Evolutionary conservation across 2,888 invertebrate species (phyloP), one percentile per base, ranked within the genome.

Genomic region (Hirtodrosophila duncani): DNA sequence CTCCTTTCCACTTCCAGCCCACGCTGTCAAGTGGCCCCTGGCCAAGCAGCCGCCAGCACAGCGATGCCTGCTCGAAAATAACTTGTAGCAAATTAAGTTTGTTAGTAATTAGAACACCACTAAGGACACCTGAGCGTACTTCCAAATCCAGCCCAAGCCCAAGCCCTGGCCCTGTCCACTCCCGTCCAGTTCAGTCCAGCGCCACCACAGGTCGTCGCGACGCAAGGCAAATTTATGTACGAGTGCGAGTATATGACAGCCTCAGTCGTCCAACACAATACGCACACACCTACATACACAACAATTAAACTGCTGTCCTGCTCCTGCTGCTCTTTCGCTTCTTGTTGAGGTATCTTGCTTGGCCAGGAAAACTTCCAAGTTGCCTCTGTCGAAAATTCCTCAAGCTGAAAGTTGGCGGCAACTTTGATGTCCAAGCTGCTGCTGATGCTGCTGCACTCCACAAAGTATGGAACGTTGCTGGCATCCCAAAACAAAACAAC

Each of bases 21-120:
- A n/a, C n/a, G n/a, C 46, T 38, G 44, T 2, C 18, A 17, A 10
- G 3, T 13, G 23, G 23, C n/a, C 6, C 13, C n/a, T n/a, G 23
- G 36, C n/a, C n/a, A 45, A 7, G 21, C 23, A 31, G 33, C 26
- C 29, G 14, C n/a, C n/a, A n/a, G n/a, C n/a, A n/a, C 33, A 53
- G 55, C 33, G 53, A 37, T 61, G 52, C 45, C 59, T 46, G 59
- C 68, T 63, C 56, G 61, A 63, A 68, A 81, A 78, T 81, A 74
- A 77, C 78, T 81, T 78, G 81, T 62, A 63, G 81, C 62, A 78
- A 77, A 77, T 77, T 77, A 77, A 77, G 74, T 77, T 77, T 78
- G 75, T 81, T 77, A 74, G 75, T 81, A 81, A 77, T 77, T 77
- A 77, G 75, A 77, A 78, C 79, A 77, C 81, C 81, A 77, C 75